Evolutionary conservation across 2,797 vertebrate genomes (phyloP).

Genomic region (Falco cherrug): DNA sequence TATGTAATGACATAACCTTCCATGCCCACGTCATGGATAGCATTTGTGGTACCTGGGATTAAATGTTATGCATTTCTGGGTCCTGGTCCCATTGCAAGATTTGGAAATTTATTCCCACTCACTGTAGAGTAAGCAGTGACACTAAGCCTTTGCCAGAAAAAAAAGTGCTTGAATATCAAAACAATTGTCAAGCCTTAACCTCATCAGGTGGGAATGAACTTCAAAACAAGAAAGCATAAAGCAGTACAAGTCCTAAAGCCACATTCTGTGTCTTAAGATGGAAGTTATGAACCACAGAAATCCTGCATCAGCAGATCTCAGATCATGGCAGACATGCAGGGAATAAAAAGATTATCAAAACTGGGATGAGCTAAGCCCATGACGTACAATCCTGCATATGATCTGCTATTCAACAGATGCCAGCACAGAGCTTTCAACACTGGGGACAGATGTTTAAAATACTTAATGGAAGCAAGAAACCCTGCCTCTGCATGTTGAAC

Average conservation of each 20-base stretch:
- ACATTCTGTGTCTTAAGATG: neutral
- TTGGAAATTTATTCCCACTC: neutral
- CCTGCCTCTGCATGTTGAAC: neutral
- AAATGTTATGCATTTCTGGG: neutral
- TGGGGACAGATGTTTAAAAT: slow-evolving; percentile 5
- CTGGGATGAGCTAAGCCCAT: neutral
- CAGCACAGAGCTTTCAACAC: neutral
- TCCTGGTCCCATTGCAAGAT: neutral
- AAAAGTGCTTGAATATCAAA: neutral
- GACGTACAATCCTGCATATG: neutral
- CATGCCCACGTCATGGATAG: neutral
- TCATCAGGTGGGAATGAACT: neutral
- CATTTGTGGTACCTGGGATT: neutral
- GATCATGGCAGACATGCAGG: neutral
- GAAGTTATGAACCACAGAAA: neutral
- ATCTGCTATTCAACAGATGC: slow-evolving; percentile 18
- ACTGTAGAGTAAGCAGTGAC: neutral
- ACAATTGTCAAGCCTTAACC: neutral
- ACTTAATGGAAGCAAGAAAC: neutral
- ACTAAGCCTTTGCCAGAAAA: neutral
- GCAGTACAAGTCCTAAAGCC: neutral
- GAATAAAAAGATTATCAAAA: slow-evolving; percentile 36
- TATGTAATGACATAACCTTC: neutral
- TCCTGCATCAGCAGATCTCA: slow-evolving; percentile 6
- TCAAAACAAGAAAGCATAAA: neutral